Base-by-base conservation (phyloP, 2,113 vertebrate species). In the Melanostigma gelatinosum region DNA sequence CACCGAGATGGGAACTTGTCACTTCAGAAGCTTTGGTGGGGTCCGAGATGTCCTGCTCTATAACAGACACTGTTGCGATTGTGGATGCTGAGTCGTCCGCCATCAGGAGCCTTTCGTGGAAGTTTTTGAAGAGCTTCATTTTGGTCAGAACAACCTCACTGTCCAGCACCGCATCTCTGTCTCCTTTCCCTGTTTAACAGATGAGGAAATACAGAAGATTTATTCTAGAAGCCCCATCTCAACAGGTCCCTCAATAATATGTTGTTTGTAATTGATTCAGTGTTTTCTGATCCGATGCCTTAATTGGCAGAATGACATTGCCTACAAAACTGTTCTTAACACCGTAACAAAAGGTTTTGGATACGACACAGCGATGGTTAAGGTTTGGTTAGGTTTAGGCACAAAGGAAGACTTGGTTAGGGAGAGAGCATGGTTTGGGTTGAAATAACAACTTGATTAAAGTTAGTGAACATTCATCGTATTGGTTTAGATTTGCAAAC, bases 101-200 rank as follows among this genome's bases (percentile, higher is more conserved):
- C 42, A 38, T 87, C 44, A 89, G 78, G 7, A 89, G 88, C 67
- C 87, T 92, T 57, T 88, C 94, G 38, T 92, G 90, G 82, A 93
- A 88, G 91, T 90, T 93, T 73, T 92, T 94, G 66, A 97, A 80
- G 88, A 94, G 87, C 85, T 97, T 97, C 92, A 97, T 93, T 72
- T 97, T 96, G 18, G 96, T 97, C 78, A 97, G 88, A 65, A 97
- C 94, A 0, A 97, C 96, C 40, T 95, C 94, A 61, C 89, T 94
- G 68, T 96, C 95, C 62, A 94, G 77, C 0, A 94, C 84, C 34
- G 89, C 81, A 60, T 93, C 94, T 54, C 84, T 87, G 75, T 87
- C 93, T 38, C 85, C 95, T 94, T 96, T 97, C 38, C 95, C 96
- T 97, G 87, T 55, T 71, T 57, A 80, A 75, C 63, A 66, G 75